These are phyloP conservation scores for Periophthalmodon schlosseri DNA, from an alignment of 2,113 vertebrate genomes.

Conservation along the genomic window DNA sequence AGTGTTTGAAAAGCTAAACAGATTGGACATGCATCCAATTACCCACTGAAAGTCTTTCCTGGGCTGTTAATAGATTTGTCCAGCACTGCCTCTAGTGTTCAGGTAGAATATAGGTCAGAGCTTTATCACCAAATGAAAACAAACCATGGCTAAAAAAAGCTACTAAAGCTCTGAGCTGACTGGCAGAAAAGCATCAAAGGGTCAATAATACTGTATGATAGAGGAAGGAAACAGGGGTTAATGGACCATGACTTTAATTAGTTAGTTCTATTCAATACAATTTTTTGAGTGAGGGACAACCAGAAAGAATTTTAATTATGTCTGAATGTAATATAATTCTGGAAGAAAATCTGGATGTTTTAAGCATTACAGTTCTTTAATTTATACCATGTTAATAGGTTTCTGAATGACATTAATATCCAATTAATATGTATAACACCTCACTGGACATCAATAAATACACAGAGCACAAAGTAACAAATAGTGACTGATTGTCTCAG, in stretches of 20 bases:
- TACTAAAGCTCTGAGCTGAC: neutral
- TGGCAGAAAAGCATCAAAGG: neutral
- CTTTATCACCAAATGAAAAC: neutral
- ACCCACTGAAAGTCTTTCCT: neutral
- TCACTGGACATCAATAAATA: neutral
- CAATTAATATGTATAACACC: too few species aligned
- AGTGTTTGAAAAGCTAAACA: neutral
- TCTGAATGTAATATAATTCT: neutral
- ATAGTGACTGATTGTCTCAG: too few species aligned
- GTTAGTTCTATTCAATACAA: neutral
- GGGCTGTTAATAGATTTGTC: neutral
- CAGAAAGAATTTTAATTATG: neutral
- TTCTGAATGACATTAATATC: too few species aligned
- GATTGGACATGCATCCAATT: neutral
- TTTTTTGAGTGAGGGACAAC: neutral
- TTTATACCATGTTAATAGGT: neutral
- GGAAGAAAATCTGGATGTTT: neutral
- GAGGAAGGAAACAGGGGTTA: neutral
- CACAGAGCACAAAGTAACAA: neutral
- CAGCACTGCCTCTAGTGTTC: neutral
- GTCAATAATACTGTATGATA: neutral
- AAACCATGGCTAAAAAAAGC: slow-evolving; percentile 6
- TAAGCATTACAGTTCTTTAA: neutral
- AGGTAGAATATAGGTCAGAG: slow-evolving; percentile 7
- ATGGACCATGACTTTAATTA: neutral